A percentile compares a stretch with the other conserved stretches of the same genome.
Evolutionary conservation across 1,140 invertebrate genomes (phyloP).

Genomic region (Hyles vespertilio): DNA sequence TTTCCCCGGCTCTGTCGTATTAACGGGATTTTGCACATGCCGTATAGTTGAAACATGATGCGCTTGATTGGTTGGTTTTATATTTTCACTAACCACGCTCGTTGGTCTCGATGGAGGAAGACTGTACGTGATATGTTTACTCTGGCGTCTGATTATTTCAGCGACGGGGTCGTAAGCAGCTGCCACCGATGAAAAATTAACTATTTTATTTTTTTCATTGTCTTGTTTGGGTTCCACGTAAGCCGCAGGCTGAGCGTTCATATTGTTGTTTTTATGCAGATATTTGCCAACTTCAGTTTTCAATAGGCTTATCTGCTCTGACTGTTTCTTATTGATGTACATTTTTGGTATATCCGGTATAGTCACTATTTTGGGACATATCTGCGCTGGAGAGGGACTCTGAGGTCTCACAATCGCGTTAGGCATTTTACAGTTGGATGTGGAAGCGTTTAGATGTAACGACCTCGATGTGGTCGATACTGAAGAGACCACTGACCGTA

Average conservation of each 20-base stretch:
- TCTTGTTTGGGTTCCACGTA: not conserved
- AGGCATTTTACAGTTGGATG: not conserved
- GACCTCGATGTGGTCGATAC: too few relatives aligned
- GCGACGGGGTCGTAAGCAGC: too few relatives aligned
- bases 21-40: too few relatives aligned
- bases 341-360: constrained; percentile 33
- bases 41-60: not conserved
- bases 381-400: constrained; percentile 6
- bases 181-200: too few relatives aligned
- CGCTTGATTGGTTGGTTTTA: too few relatives aligned
- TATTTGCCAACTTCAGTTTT: constrained; percentile 23
- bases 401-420: constrained; percentile 10
- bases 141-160: too few relatives aligned
- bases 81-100: too few relatives aligned
- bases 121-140: too few relatives aligned
- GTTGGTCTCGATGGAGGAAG: too few relatives aligned
- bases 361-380: constrained; percentile 19
- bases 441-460: too few relatives aligned
- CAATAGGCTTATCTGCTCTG: constrained; percentile 15
- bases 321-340: constrained; percentile 36
- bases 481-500: not conserved
- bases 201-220: too few relatives aligned
- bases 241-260: not conserved
- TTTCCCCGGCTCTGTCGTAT: constrained; percentile 1
- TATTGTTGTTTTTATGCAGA: constrained; percentile 6